Evolutionary conservation across 2,113 vertebrate species (phyloP), one percentile per base, ranked within the genome.

Genomic region (Daphoenositta chrysoptera): DNA sequence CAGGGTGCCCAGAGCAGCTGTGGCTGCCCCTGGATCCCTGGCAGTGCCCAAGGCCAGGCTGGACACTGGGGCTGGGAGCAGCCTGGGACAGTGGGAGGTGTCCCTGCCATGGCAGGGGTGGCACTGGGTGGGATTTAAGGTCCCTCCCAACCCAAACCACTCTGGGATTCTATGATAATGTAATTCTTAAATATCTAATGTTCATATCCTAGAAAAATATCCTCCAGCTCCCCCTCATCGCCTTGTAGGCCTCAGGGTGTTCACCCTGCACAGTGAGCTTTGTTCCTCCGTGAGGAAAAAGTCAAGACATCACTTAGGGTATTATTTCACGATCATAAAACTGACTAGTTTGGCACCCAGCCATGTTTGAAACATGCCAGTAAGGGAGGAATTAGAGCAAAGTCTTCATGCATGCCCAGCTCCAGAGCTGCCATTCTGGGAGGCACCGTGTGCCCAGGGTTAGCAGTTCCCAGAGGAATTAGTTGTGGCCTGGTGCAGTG

Each of bases 101-200:
- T 45, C 77, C 60, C 86, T 73, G 68, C 18, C 58, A 6, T 23
- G 57, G 66, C 30, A 4, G 35, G 47, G 42, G 35, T 58, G 40
- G 17, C 0, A 9, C 2, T 15, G 20, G 35, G 0, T 19, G 58
- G 2, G 8, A 0, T 44, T 37, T 28, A 4, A 50, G 8, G 10
- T 24, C 4, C 2, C 6, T 28, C 1, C 23, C 28, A 51, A 5
- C 23, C 33, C 33, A 75, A 14, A n/a, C 11, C 9, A 1, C 17
- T 39, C 44, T 23, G 20, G 1, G 33, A 45, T 45, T 50, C 42
- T 20, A 5, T 45, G 37, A 51, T 21, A 58, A 44, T 30, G 4
- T 20, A 40, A 75, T 47, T 58, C n/a, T 35, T 47, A 22, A 53
- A 27, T 4, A 68, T 37, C 28, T 30, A 22, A 39, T 2, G 6